Percentiles rank a stretch among this genome's conserved stretches.
phyloP scores from a whole-genome alignment of 2,888 invertebrate species.

The Mechanitis messenoides region DNA sequence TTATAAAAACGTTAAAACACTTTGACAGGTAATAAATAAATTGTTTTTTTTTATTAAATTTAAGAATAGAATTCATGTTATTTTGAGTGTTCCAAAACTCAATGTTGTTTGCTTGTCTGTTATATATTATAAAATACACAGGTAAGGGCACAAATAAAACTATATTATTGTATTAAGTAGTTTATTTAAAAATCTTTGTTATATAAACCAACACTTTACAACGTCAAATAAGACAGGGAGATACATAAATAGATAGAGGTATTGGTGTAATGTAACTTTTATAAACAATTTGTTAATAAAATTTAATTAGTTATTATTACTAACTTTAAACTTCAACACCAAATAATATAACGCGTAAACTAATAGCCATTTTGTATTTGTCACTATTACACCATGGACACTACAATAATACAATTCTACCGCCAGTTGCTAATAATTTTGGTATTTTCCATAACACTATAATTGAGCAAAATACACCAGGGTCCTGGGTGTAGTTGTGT shows the following conservation, averaged over 20 bases:
- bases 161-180: conserved; percentile 64
- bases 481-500: conserved; percentile 19
- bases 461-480: conserved; percentile 56
- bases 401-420: neutral
- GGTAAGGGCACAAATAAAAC: conserved; percentile 44
- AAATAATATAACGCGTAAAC: conserved; percentile 12
- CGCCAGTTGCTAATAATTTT: conserved; percentile 17
- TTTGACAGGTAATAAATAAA: too few species aligned
- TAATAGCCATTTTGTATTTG: conserved; percentile 5
- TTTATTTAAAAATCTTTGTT: conserved; percentile 76
- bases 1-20: too few species aligned
- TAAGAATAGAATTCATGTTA: too few species aligned
- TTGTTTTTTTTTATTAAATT: too few species aligned
- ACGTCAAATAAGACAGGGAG: conserved; percentile 57
- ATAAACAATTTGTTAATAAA: conserved; percentile 1
- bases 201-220: conserved; percentile 74
- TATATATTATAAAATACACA: neutral
- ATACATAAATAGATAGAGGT: conserved; percentile 26
- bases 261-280: conserved; percentile 23
- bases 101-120: conserved; percentile 3
- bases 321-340: conserved; percentile 3
- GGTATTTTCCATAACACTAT: conserved; percentile 54
- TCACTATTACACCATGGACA: neutral
- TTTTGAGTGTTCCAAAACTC: neutral
- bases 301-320: neutral